Percentiles rank a stretch among this genome's conserved stretches.
Evolutionary conservation across 2,113 vertebrate genomes (phyloP).

Genomic region (Trichechus manatus): DNA sequence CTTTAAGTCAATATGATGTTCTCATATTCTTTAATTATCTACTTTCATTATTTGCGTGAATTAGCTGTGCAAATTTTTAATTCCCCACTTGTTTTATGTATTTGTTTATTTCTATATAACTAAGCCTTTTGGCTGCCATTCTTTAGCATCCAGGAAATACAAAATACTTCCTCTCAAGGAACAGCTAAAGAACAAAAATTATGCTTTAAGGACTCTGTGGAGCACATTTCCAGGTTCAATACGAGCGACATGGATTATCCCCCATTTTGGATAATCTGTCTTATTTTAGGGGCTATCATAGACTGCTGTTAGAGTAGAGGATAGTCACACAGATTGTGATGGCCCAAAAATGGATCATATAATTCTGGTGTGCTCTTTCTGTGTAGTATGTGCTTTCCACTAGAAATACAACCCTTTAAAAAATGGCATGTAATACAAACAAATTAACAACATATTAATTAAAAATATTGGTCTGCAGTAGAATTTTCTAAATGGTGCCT

Average conservation of each 20-base stretch:
- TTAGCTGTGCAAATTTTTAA: background rate
- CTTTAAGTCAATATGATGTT: background rate
- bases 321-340: background rate
- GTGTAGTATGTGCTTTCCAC: background rate
- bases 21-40: conserved; percentile 20
- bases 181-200: conserved; percentile 9
- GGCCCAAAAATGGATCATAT: background rate
- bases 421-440: background rate
- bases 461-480: background rate
- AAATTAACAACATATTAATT: background rate
- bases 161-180: conserved; percentile 30
- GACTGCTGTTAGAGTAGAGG: background rate
- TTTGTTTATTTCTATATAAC: background rate
- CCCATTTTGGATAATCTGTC: background rate
- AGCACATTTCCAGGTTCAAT: background rate
- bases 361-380: background rate
- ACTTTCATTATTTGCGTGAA: conserved; percentile 5
- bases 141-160: conserved; percentile 16
- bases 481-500: background rate
- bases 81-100: background rate
- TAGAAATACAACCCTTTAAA: background rate
- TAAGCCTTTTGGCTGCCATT: background rate
- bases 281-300: background rate
- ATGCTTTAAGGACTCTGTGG: background rate
- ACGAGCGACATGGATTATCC: background rate